Evolutionary conservation across 2,113 vertebrate genomes (phyloP), one percentile per base, ranked within the genome.

Genomic region (Raja brachyura): DNA sequence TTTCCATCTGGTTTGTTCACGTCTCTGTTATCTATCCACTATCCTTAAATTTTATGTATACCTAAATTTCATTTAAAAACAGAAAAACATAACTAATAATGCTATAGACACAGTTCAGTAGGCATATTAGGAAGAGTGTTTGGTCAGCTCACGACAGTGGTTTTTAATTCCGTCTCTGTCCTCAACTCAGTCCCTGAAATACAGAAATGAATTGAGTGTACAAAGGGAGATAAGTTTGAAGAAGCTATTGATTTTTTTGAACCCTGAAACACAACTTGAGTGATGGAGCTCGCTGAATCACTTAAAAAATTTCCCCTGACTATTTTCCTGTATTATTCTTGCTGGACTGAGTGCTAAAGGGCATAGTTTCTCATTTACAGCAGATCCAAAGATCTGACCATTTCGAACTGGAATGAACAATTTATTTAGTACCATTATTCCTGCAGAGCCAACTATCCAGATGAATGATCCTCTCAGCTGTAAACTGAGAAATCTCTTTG

Each of bases 371-470:
- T 92, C 39, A 39, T 73, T 92, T 73, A 28, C 33, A 33, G 68
- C 33, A 54, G 70, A 92, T 74, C 90, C 90, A 92, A 92, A 74
- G 68, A 92, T 92, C 39, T 92, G 39, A 8, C 90, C 20, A 70
- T 92, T 54, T 68, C 22, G 20, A 92, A 73, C 66, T 48, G 68
- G 68, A 92, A 70, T 73, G 70, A 54, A 25, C 68, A 92, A 48
- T 70, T 74, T 92, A 70, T 73, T 73, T 92, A 73, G 22, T 22
- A 54, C 90, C 68, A 14, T 22, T 54, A 73, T 74, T 74, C 68
- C 68, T 92, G 33, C 68, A 54, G 33, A 92, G 20, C 90, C 90
- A 92, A 54, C 66, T 39, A 73, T 54, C 90, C 90, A 73, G 68
- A 92, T 73, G 13, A 68, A 54, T 74, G 68, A 92, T 74, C 68